Evolutionary conservation across 2,888 invertebrate genomes (phyloP).

Genomic region (Cabera pusaria): DNA sequence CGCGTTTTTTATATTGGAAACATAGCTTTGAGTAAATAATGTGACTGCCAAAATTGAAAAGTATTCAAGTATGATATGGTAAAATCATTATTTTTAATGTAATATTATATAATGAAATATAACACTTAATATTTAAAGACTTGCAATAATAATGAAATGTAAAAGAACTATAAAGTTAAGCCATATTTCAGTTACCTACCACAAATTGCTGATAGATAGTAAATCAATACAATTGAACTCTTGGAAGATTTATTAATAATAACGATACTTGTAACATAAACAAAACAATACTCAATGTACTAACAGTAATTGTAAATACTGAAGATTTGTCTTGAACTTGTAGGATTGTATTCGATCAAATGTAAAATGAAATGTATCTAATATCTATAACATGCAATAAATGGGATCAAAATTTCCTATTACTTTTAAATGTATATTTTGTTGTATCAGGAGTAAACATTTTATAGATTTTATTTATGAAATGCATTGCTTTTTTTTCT

Average conservation of each 20-base stretch:
- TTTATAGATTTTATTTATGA: constrained; percentile 12
- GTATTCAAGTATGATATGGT: constrained; percentile 61
- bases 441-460: constrained; percentile 1
- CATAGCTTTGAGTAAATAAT: constrained; percentile 42
- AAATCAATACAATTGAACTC: too few species aligned
- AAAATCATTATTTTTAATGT: constrained; percentile 42
- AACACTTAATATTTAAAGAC: constrained; percentile 10
- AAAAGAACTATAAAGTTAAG: background rate
- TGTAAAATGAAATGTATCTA: constrained; percentile 5
- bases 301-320: constrained; percentile 33
- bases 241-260: constrained; percentile 14
- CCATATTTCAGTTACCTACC: background rate
- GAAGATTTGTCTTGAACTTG: constrained; percentile 18
- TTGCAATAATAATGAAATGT: background rate
- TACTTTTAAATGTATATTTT: constrained; percentile 10
- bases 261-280: constrained; percentile 18
- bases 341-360: constrained; percentile 25
- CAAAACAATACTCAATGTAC: constrained; percentile 46
- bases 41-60: constrained; percentile 71
- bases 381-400: constrained; percentile 6
- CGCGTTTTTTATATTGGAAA: constrained; percentile 3
- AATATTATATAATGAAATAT: constrained; percentile 28
- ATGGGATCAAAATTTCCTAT: constrained; percentile 17
- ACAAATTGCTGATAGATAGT: too few species aligned
- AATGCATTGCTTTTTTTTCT: constrained; percentile 2